Conservation (phyloP, 2,888 invertebrate genomes). For the Pocota personata region DNA sequence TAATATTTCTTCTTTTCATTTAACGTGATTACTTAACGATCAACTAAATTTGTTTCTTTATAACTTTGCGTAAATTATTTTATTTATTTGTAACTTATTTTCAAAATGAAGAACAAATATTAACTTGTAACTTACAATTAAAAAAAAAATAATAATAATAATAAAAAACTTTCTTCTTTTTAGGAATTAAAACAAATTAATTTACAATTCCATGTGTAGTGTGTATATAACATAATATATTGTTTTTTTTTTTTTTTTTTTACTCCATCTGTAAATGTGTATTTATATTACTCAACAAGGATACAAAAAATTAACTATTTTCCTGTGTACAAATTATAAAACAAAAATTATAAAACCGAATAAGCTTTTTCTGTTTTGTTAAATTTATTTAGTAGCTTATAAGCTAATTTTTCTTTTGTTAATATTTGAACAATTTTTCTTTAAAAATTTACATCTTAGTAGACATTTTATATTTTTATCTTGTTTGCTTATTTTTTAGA, state of each 20-base stretch:
- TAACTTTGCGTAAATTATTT: conserved; percentile 51
- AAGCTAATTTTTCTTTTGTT: conserved; percentile 17
- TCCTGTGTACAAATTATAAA: conserved; percentile 56
- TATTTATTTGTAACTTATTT: conserved; percentile 7
- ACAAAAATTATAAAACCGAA: conserved; percentile 18
- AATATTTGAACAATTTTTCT: conserved; percentile 28
- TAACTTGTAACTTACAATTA: conserved; percentile 29
- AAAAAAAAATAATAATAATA: conserved; percentile 34
- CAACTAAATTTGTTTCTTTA: conserved; percentile 52
- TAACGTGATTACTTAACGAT: conserved; percentile 45
- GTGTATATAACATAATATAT: conserved; percentile 39
- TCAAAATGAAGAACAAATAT: conserved; percentile 42
- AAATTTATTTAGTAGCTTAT: conserved; percentile 18
- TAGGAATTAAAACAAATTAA: conserved; percentile 56
- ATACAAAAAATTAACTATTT: conserved; percentile 55
- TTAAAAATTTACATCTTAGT: conserved; percentile 6
- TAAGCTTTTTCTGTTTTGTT: conserved; percentile 1
- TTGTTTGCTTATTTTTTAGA: not conserved
- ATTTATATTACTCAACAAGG: conserved; percentile 60
- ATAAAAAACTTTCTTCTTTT: conserved; percentile 10
- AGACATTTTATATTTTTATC: not conserved
- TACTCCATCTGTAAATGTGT: conserved; percentile 30
- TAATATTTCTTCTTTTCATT: conserved; percentile 1
- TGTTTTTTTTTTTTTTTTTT: conserved; percentile 4
- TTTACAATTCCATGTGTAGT: conserved; percentile 68